These are phyloP conservation scores for Zoanthus gigantus DNA, from an alignment of 92 coral and sea anemone species.

Conservation along the genomic window DNA sequence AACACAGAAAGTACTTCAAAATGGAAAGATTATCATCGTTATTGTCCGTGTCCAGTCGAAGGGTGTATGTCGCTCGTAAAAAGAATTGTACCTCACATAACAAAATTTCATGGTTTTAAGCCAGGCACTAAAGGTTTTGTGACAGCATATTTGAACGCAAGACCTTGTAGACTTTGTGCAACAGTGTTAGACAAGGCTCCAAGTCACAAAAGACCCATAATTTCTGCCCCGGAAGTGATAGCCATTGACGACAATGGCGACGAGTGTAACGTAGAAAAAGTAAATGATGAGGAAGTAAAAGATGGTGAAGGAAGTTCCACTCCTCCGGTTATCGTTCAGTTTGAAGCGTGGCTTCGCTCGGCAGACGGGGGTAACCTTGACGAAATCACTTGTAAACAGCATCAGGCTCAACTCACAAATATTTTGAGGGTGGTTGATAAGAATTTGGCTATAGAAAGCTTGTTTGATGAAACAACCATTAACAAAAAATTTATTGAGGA, in stretches of 20 bases:
- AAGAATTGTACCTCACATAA: conserved; percentile 50
- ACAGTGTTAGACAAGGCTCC: neutral
- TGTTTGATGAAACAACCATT: conserved; percentile 37
- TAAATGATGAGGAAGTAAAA: conserved; percentile 38
- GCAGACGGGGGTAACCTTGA: conserved; percentile 66
- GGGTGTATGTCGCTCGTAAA: conserved; percentile 51
- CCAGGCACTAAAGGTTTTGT: conserved; percentile 23
- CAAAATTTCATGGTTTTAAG: conserved; percentile 44
- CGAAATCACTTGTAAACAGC: conserved; percentile 52
- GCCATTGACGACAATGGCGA: conserved; percentile 16
- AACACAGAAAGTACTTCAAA: conserved; percentile 9
- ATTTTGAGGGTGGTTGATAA: conserved; percentile 36
- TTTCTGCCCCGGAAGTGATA: neutral
- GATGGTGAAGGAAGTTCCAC: conserved; percentile 19
- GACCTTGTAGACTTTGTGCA: neutral
- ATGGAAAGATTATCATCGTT: conserved; percentile 52
- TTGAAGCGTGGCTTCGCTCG: conserved; percentile 54
- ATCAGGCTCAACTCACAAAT: neutral
- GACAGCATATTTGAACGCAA: neutral
- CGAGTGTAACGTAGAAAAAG: conserved; percentile 14
- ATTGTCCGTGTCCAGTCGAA: conserved; percentile 46
- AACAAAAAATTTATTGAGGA: neutral
- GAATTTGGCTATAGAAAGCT: conserved; percentile 22
- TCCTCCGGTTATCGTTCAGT: conserved; percentile 11
- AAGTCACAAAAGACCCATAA: neutral